Evolutionary conservation across 2,113 vertebrate species (phyloP).

Genomic region (Dasyurus viverrinus): DNA sequence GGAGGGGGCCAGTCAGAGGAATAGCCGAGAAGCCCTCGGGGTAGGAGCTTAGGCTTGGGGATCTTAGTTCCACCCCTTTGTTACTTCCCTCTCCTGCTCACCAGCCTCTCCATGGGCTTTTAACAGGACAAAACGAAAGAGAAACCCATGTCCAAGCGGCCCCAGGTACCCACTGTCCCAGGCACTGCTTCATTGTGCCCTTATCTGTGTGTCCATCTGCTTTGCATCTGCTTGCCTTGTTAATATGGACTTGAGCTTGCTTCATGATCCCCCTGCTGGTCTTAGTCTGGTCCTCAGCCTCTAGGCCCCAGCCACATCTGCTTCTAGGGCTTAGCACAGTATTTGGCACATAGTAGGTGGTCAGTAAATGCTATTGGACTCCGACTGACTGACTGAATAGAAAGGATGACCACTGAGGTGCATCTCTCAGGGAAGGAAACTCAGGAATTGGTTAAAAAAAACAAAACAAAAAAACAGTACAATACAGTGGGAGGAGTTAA

Average conservation of each 20-base stretch:
- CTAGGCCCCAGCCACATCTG: slow-evolving; percentile 37
- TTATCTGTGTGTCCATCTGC: slow-evolving; percentile 71
- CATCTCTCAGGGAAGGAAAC: slow-evolving; percentile 25
- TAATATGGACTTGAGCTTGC: slow-evolving; percentile 39
- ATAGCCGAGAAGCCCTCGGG: neutral
- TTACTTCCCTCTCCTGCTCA: slow-evolving; percentile 61
- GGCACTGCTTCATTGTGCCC: slow-evolving; percentile 59
- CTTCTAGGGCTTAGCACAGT: slow-evolving; percentile 21
- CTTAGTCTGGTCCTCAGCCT: neutral
- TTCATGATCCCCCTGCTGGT: slow-evolving; percentile 29
- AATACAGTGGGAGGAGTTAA: neutral
- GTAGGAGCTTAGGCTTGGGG: slow-evolving; percentile 18
- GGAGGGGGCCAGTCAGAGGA: slow-evolving; percentile 16
- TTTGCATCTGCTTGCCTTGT: slow-evolving; percentile 66
- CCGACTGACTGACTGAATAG: slow-evolving; percentile 21
- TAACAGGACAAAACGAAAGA: slow-evolving; percentile 94
- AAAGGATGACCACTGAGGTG: neutral
- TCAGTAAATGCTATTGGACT: slow-evolving; percentile 42
- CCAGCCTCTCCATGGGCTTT: slow-evolving; percentile 84
- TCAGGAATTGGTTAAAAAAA: slow-evolving; percentile 18
- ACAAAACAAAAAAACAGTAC: too few relatives aligned
- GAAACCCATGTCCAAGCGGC: slow-evolving; percentile 90
- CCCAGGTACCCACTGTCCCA: slow-evolving; percentile 91
- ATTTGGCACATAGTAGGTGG: slow-evolving; percentile 19
- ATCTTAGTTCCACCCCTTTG: slow-evolving; percentile 25